Evolutionary conservation across 2,113 vertebrate genomes (phyloP), one percentile per base, ranked within the genome.

Genomic region (Argyrosomus japonicus): DNA sequence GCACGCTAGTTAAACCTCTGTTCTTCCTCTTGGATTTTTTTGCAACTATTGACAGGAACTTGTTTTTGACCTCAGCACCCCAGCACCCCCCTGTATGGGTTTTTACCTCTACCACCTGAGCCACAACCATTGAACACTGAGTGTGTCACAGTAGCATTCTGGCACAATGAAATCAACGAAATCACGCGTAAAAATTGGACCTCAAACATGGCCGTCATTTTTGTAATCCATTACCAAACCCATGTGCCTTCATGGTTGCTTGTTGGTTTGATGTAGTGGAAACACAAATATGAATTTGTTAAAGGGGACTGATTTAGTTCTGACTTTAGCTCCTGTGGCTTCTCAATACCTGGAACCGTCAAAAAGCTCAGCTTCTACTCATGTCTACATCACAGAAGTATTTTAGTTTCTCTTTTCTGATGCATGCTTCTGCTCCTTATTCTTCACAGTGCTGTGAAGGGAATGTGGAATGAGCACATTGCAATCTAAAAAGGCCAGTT

Each of bases 401-500:
- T 54, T 36, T 48, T 19, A 29, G 29, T 40, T 14, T 3, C n/a
- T 76, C 50, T 14, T 27, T 47, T 47, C 23, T 58, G 51, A 21
- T 77, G 23, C 23, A 11, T 2, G 3, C 18, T 56, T 53, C 19
- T 47, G 13, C 68, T 23, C 6, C 3, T 21, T 7, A 23, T 50
- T 77, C 54, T 40, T 17, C 11, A 6, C 67, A n/a, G 45, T 43
- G 4, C 43, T 13, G 61, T 19, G 50, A 32, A 47, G 15, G 40
- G 25, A 25, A 73, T 32, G 29, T 67, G 17, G 23, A 8, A 21
- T 11, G 10, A 15, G 13, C 27, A 58, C 6, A 21, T 36, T 53
- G 19, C 48, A 50, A 53, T 80, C 2, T 45, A n/a, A 78, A 77
- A 63, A 79, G 68, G 63, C 68, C 40, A 63, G 27, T 56, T 77